Evolutionary conservation across 2,113 vertebrate genomes (phyloP).

Genomic region (Halichoerus grypus): DNA sequence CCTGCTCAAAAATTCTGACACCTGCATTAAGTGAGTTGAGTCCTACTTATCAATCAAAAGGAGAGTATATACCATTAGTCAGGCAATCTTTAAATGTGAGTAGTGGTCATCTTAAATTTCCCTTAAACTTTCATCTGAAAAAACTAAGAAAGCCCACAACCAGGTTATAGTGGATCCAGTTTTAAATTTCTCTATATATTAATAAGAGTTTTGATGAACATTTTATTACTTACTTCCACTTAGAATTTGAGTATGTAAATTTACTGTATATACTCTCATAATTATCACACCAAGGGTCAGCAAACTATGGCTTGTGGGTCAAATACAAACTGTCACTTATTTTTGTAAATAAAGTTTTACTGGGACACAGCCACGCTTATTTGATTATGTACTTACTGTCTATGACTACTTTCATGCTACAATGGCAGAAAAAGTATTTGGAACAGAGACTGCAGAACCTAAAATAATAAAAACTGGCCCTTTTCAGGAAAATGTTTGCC

Average conservation of each 20-base stretch:
- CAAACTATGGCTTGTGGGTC: not conserved
- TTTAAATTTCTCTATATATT: slow-evolving; percentile 50
- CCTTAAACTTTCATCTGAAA: slow-evolving; percentile 60
- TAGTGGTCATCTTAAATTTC: slow-evolving; percentile 61
- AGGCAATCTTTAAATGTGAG: slow-evolving; percentile 69
- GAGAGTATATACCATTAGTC: slow-evolving; percentile 41
- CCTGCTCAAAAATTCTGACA: slow-evolving; percentile 55
- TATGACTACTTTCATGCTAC: slow-evolving; percentile 2
- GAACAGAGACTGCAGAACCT: slow-evolving; percentile 41
- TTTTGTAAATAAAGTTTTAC: slow-evolving; percentile 44
- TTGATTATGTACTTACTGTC: not conserved
- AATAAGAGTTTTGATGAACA: slow-evolving; percentile 59
- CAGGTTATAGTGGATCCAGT: slow-evolving; percentile 55
- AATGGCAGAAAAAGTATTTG: slow-evolving; percentile 54
- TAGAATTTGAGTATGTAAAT: slow-evolving; percentile 66
- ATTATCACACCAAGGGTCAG: slow-evolving; percentile 56
- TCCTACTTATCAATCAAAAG: slow-evolving; percentile 59
- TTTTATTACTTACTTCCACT: slow-evolving; percentile 60
- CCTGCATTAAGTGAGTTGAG: slow-evolving; percentile 49
- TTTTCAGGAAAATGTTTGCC: slow-evolving; percentile 44
- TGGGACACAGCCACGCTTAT: not conserved
- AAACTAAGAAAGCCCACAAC: slow-evolving; percentile 47
- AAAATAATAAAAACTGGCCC: slow-evolving; percentile 2
- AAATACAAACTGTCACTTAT: not conserved
- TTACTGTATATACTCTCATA: slow-evolving; percentile 76